These are phyloP conservation scores for Aplochiton taeniatus DNA, from an alignment of 2,797 vertebrate species.

Conservation along the genomic window DNA sequence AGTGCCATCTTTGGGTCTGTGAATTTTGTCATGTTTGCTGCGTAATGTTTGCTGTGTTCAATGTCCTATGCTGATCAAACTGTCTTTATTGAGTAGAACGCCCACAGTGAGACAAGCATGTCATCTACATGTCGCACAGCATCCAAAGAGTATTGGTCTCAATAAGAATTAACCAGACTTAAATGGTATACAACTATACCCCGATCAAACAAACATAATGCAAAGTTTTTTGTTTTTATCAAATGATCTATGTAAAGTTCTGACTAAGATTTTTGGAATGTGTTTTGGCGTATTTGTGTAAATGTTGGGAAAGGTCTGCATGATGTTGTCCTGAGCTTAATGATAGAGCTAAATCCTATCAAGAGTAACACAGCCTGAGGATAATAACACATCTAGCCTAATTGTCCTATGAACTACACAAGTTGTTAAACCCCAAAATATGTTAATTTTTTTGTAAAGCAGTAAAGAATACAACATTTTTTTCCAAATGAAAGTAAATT, in stretches of 20 bases:
- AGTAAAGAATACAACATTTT: no score
- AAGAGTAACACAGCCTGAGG: background rate
- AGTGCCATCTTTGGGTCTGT: background rate
- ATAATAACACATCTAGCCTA: background rate
- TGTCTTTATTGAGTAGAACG: no score
- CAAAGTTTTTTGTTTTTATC: no score
- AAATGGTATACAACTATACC: no score
- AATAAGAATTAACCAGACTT: no score
- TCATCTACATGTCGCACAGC: background rate
- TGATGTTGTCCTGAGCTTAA: background rate
- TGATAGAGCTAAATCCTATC: background rate
- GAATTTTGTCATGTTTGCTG: background rate
- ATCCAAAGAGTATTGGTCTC: background rate
- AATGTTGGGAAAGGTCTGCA: conserved; percentile 7
- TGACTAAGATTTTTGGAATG: background rate
- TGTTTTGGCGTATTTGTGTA: background rate
- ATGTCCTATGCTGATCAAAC: no score
- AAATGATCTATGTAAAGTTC: no score
- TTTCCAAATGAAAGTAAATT: no score
- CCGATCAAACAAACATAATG: no score
- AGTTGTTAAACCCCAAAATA: background rate
- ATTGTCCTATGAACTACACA: background rate
- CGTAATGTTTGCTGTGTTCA: background rate
- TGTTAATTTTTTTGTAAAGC: background rate
- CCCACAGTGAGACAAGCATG: no score